phyloP scores from a whole-genome alignment of 2,888 invertebrate genomes.

The Rhamnusium bicolor region DNA sequence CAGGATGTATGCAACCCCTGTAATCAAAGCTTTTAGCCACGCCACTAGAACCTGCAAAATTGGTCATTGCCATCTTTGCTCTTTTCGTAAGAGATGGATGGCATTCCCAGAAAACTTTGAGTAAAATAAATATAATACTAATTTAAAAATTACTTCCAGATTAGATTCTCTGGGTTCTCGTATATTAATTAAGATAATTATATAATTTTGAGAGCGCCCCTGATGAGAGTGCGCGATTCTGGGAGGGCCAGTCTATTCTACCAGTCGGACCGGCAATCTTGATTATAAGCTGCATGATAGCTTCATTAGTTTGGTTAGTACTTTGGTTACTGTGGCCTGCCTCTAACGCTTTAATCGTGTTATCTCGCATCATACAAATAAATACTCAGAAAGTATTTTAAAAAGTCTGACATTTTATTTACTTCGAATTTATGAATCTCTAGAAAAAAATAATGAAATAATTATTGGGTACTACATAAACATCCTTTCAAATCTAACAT shows the following conservation, averaged over 20 bases:
- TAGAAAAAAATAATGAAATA: too few relatives aligned
- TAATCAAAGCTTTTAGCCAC: too few relatives aligned
- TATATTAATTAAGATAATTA: not conserved
- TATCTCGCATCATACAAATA: not conserved
- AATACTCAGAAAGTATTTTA: too few relatives aligned
- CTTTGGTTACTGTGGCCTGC: slow-evolving; percentile 18
- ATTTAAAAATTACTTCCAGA: not conserved
- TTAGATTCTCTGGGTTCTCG: not conserved
- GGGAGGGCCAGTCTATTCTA: slow-evolving; percentile 43
- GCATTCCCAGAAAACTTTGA: too few relatives aligned
- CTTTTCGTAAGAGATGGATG: too few relatives aligned
- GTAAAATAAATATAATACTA: not conserved
- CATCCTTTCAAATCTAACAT: too few relatives aligned
- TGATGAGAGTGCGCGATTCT: slow-evolving; percentile 15
- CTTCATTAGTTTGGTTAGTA: slow-evolving; percentile 56
- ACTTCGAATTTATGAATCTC: too few relatives aligned
- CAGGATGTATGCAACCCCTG: too few relatives aligned
- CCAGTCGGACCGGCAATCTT: slow-evolving; percentile 57
- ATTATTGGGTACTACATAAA: too few relatives aligned
- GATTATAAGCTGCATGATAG: slow-evolving; percentile 63
- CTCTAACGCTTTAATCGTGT: not conserved
- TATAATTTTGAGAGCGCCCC: not conserved
- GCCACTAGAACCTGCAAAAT: too few relatives aligned
- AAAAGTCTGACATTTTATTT: too few relatives aligned
- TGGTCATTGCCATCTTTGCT: too few relatives aligned